Conservation (phyloP, 2,113 vertebrate genomes). For the Cyprinodon tularosa region DNA sequence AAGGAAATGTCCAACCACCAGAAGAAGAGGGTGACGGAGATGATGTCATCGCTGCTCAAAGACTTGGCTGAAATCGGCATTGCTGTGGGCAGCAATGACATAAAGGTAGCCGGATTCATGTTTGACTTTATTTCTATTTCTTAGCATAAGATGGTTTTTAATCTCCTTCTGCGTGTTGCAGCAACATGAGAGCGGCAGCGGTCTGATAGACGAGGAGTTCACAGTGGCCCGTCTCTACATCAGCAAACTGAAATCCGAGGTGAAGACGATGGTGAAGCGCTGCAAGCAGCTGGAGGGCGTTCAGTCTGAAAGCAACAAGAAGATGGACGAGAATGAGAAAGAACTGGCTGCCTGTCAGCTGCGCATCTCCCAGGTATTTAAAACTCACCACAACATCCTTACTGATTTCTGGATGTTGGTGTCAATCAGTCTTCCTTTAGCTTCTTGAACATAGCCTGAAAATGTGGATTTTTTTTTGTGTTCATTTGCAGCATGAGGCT, state of each 20-base stretch:
- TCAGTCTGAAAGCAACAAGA: constrained; percentile 93
- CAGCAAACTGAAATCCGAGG: constrained; percentile 98
- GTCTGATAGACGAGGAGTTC: constrained; percentile 96
- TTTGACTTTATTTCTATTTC: neutral
- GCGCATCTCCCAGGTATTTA: constrained; percentile 89
- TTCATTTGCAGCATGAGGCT: constrained; percentile 86
- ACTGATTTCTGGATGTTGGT: neutral
- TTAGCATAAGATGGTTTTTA: neutral
- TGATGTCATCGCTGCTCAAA: constrained; percentile 97
- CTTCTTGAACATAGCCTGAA: neutral
- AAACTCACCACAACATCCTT: neutral
- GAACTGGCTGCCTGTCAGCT: constrained; percentile 94
- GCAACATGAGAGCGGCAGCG: constrained; percentile 93
- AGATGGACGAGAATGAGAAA: constrained; percentile 96
- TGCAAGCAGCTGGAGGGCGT: constrained; percentile 93
- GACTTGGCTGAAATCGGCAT: constrained; percentile 96
- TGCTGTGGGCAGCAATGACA: constrained; percentile 95
- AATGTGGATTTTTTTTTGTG: neutral
- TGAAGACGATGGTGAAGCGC: constrained; percentile 95
- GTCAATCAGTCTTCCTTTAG: neutral
- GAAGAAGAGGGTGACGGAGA: constrained; percentile 95
- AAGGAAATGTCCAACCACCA: constrained; percentile 99
- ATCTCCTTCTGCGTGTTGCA: constrained; percentile 3
- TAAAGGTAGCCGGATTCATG: constrained; percentile 83
- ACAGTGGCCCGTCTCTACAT: constrained; percentile 95